These are phyloP conservation scores for Cyclophora albipunctata DNA, from an alignment of 2,888 invertebrate genomes.

Conservation along the genomic window DNA sequence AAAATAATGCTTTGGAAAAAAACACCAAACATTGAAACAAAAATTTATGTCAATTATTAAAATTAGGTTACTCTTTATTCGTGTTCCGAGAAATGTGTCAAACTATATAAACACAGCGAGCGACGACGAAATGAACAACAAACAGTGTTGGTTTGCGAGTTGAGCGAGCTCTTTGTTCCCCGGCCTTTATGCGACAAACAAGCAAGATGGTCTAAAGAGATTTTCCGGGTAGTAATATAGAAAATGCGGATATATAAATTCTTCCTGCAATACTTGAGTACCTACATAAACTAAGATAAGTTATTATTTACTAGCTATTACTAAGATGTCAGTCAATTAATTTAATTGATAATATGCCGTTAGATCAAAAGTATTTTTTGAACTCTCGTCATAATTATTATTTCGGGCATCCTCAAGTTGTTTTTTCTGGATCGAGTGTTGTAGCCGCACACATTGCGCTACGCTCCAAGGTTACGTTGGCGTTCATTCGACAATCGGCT, in stretches of 20 bases:
- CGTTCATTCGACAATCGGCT: background rate
- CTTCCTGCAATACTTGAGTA: background rate
- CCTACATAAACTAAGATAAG: no score
- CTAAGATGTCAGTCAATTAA: no score
- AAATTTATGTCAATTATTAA: background rate
- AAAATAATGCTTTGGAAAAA: no score
- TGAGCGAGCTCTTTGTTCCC: background rate
- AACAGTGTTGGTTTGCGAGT: background rate
- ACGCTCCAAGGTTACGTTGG: conserved; percentile 14
- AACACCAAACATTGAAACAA: no score
- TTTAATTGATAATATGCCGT: no score
- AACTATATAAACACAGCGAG: background rate
- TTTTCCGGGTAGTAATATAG: conserved; percentile 20
- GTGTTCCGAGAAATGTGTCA: background rate
- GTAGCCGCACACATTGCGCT: background rate
- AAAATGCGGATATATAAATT: conserved; percentile 10
- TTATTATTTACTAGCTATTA: no score
- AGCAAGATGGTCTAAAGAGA: conserved; percentile 16
- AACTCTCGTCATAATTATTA: no score
- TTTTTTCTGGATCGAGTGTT: background rate
- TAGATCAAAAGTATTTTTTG: no score
- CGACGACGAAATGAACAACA: no score
- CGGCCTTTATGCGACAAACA: conserved; percentile 1
- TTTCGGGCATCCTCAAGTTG: no score
- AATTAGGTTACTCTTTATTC: background rate